Evolutionary conservation across 35 echinoderm and acorn worm species (phyloP).

Genomic region (Apostichopus californicus): DNA sequence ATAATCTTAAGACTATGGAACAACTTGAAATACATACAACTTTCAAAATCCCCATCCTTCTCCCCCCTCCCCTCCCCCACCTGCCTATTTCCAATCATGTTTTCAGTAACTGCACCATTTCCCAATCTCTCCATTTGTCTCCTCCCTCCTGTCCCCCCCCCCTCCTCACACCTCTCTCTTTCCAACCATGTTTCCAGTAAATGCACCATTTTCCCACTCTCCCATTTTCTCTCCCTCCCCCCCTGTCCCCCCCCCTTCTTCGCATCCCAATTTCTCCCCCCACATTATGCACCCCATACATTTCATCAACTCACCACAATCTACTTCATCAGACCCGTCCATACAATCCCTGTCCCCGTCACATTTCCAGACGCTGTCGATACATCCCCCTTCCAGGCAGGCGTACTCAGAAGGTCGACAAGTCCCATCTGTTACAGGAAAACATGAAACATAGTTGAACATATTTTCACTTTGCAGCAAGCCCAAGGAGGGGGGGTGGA

Average conservation of each 20-base stretch:
- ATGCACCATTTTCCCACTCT: too few relatives aligned
- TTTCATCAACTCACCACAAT: conserved; percentile 67
- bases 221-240: too few relatives aligned
- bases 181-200: too few relatives aligned
- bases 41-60: too few relatives aligned
- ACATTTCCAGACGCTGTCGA: conserved; percentile 74
- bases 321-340: conserved; percentile 84
- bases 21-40: too few relatives aligned
- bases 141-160: not conserved
- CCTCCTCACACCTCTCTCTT: not conserved
- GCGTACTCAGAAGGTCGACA: conserved; percentile 64
- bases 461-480: too few relatives aligned
- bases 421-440: conserved; percentile 14
- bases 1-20: too few relatives aligned
- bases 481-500: too few relatives aligned
- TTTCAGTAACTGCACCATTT: too few relatives aligned
- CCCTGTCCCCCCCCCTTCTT: not conserved
- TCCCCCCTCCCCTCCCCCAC: not conserved
- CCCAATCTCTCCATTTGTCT: too few relatives aligned
- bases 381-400: conserved; percentile 73
- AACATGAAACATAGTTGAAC: not conserved
- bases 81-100: not conserved
- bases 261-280: too few relatives aligned
- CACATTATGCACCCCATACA: too few relatives aligned
- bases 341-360: conserved; percentile 88